These are phyloP conservation scores for Abramis brama DNA, from an alignment of 2,113 vertebrate species.

Conservation along the genomic window DNA sequence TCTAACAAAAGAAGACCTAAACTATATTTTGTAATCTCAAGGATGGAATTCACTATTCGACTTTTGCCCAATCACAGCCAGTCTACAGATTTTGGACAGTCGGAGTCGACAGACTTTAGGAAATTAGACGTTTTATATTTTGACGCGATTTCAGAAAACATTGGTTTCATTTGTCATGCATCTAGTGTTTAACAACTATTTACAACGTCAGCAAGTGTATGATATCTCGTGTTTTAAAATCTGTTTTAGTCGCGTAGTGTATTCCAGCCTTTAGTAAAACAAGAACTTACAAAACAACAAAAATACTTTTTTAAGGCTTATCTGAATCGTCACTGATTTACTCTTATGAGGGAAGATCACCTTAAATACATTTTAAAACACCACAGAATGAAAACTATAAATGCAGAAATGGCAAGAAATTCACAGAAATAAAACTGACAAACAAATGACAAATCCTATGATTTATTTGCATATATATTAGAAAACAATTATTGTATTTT, in stretches of 20 bases:
- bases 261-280: no score
- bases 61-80: background rate
- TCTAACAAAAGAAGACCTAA: background rate
- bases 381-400: background rate
- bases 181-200: background rate
- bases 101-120: background rate
- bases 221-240: no score
- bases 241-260: no score
- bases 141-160: background rate
- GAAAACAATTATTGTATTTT: slow-evolving; percentile 1
- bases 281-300: no score
- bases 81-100: background rate
- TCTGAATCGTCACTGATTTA: background rate
- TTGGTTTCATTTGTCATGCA: background rate
- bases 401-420: background rate
- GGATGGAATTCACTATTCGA: background rate
- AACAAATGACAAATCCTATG: background rate
- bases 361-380: background rate
- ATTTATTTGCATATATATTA: slow-evolving; percentile 25
- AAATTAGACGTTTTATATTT: background rate
- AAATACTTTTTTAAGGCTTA: no score
- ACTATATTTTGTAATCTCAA: background rate
- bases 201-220: no score
- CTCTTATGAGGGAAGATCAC: background rate
- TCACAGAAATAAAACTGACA: background rate